A percentile compares a stretch with the other conserved stretches of the same genome.
Conservation (phyloP, 1,140 invertebrate genomes). For the Tetramorium simillimum region DNA sequence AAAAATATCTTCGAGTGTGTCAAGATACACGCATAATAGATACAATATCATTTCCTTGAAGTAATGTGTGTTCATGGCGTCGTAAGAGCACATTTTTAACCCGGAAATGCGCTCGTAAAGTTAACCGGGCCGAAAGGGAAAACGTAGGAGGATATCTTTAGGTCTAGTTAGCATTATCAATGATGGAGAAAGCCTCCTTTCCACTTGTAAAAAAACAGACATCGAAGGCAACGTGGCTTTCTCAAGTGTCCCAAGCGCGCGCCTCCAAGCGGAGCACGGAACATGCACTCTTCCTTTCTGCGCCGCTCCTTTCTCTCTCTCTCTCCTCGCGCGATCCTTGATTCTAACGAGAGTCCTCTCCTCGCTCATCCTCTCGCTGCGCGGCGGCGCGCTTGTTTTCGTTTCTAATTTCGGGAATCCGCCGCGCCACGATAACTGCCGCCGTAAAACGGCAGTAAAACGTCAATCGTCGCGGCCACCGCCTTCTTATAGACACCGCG, state of each 20-base stretch:
- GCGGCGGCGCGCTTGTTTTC: constrained; percentile 52
- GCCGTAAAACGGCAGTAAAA: constrained; percentile 74
- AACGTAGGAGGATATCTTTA: constrained; percentile 14
- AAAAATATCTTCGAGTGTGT: neutral
- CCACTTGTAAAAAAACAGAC: constrained; percentile 29
- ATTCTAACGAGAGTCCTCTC: constrained; percentile 55
- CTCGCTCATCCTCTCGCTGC: neutral
- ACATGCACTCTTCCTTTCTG: neutral
- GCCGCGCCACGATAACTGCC: constrained; percentile 63
- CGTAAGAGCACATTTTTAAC: constrained; percentile 14
- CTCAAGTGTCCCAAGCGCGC: constrained; percentile 7
- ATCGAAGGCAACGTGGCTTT: neutral
- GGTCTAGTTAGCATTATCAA: constrained; percentile 71
- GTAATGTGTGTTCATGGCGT: neutral
- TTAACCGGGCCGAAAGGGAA: constrained; percentile 23
- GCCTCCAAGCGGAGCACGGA: neutral
- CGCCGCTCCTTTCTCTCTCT: neutral
- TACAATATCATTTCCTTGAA: neutral
- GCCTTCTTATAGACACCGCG: constrained; percentile 72
- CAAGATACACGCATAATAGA: neutral
- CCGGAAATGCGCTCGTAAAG: constrained; percentile 25
- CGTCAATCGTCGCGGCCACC: constrained; percentile 53
- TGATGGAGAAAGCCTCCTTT: constrained; percentile 9
- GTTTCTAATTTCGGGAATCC: constrained; percentile 76
- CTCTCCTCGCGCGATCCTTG: neutral